Evolutionary conservation across 2,888 invertebrate genomes (phyloP).

Genomic region (Toxonevra muliebris): DNA sequence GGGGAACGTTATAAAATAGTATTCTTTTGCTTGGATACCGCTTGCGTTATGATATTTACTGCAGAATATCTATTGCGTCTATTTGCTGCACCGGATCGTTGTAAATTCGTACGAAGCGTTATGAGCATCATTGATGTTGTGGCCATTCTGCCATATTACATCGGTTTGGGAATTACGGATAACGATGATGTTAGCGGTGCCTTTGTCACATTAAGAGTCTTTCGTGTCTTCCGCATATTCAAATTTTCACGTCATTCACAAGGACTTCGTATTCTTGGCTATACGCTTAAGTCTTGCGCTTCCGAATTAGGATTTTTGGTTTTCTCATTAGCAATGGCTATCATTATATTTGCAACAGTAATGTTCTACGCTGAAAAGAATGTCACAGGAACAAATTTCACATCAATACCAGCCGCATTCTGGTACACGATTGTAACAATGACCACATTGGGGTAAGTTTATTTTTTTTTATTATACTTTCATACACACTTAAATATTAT

Average conservation of each 20-base stretch:
- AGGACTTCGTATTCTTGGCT: slow-evolving; percentile 97
- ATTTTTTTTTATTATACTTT: background rate
- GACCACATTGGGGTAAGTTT: slow-evolving; percentile 97
- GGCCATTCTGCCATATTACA: slow-evolving; percentile 98
- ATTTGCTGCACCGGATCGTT: slow-evolving; percentile 98
- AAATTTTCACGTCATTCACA: slow-evolving; percentile 99
- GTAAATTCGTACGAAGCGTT: slow-evolving; percentile 96
- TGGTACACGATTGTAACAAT: slow-evolving; percentile 99
- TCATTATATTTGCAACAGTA: slow-evolving; percentile 99
- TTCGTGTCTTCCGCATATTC: slow-evolving; percentile 99
- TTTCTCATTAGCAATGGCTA: slow-evolving; percentile 99
- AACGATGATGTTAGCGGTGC: slow-evolving; percentile 99
- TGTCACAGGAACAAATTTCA: slow-evolving; percentile 95
- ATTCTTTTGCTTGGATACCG: slow-evolving; percentile 98
- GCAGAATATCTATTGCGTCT: slow-evolving; percentile 95
- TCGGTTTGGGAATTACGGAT: slow-evolving; percentile 96
- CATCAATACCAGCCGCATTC: slow-evolving; percentile 99
- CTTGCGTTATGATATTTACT: slow-evolving; percentile 99
- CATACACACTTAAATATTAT: background rate
- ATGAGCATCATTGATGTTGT: slow-evolving; percentile 99
- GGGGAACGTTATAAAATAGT: slow-evolving; percentile 98
- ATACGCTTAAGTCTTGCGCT: slow-evolving; percentile 98
- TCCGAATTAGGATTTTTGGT: slow-evolving; percentile 99
- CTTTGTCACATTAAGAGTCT: slow-evolving; percentile 98
- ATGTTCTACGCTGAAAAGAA: slow-evolving; percentile 99